phyloP scores from a whole-genome alignment of 2,113 vertebrate species.

The Chaetorhynchus papuensis region DNA sequence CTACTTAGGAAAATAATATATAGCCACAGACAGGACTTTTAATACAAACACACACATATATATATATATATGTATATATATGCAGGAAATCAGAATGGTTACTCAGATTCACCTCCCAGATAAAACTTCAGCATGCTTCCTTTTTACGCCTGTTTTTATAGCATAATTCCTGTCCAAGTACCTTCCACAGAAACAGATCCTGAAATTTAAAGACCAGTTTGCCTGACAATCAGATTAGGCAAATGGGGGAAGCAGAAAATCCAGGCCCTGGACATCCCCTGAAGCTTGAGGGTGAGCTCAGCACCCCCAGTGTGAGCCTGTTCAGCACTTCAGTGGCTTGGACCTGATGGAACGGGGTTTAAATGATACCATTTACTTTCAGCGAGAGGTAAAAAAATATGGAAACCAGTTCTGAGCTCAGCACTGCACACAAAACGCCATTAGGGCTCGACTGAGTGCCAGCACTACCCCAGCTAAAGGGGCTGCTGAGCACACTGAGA shows the following conservation, averaged over 20 bases:
- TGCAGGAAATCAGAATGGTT: slow-evolving; percentile 19
- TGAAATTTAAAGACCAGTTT: not conserved
- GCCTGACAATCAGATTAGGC: not conserved
- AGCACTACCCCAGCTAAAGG: not conserved
- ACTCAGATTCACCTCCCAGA: not conserved
- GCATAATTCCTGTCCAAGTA: not conserved
- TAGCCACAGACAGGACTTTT: not conserved
- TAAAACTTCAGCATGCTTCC: not conserved
- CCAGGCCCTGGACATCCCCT: not conserved
- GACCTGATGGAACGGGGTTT: not conserved
- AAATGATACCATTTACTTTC: not conserved
- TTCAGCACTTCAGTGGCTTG: not conserved
- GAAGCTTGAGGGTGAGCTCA: not conserved
- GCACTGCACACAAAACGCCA: not conserved
- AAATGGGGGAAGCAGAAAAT: not conserved
- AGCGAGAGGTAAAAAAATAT: not conserved
- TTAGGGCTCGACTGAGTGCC: not conserved
- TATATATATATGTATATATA: not conserved
- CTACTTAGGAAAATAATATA: slow-evolving; percentile 13
- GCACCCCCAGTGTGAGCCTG: not conserved
- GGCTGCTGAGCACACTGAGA: not conserved
- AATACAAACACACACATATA: too few relatives aligned
- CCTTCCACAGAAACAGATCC: not conserved
- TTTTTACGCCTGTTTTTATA: not conserved
- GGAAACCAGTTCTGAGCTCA: not conserved